A percentile compares a stretch with the other conserved stretches of the same genome.
Evolutionary conservation across 2,888 invertebrate species (phyloP).

Genomic region (Zonitis immaculata): DNA sequence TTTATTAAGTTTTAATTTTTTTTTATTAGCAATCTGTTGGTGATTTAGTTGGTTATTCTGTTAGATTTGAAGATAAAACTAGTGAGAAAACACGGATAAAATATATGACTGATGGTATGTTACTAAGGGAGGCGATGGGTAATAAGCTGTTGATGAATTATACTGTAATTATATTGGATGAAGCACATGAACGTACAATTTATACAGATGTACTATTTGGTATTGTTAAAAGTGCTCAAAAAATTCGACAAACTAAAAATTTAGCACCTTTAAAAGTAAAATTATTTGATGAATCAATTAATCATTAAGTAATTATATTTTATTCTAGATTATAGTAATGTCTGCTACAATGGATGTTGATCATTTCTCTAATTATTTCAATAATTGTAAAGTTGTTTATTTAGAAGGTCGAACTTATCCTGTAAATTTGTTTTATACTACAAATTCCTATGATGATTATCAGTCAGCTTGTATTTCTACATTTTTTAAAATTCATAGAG

Average conservation of each 20-base stretch:
- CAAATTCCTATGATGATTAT: conserved; percentile 75
- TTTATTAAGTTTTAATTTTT: conserved; percentile 11
- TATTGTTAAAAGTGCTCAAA: conserved; percentile 84
- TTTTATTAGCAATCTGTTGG: conserved; percentile 39
- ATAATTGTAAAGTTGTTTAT: conserved; percentile 79
- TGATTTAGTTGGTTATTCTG: conserved; percentile 60
- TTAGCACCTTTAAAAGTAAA: conserved; percentile 61
- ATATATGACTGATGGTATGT: conserved; percentile 92
- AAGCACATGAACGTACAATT: conserved; percentile 93
- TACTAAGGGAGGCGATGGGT: conserved; percentile 82
- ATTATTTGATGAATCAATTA: too few species aligned
- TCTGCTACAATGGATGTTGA: conserved; percentile 97
- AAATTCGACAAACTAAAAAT: conserved; percentile 59
- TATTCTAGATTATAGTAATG: conserved; percentile 71
- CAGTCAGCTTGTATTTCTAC: conserved; percentile 77
- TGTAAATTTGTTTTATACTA: conserved; percentile 69
- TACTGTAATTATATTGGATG: conserved; percentile 81
- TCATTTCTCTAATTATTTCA: conserved; percentile 85
- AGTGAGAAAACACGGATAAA: conserved; percentile 78
- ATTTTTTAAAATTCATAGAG: conserved; percentile 82
- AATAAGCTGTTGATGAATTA: conserved; percentile 74
- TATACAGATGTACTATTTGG: conserved; percentile 93
- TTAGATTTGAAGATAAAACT: conserved; percentile 88
- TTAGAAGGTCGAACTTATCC: conserved; percentile 86
- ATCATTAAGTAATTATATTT: background rate